These are phyloP conservation scores for Lithosia quadra DNA, from an alignment of 2,888 invertebrate genomes.

Conservation along the genomic window DNA sequence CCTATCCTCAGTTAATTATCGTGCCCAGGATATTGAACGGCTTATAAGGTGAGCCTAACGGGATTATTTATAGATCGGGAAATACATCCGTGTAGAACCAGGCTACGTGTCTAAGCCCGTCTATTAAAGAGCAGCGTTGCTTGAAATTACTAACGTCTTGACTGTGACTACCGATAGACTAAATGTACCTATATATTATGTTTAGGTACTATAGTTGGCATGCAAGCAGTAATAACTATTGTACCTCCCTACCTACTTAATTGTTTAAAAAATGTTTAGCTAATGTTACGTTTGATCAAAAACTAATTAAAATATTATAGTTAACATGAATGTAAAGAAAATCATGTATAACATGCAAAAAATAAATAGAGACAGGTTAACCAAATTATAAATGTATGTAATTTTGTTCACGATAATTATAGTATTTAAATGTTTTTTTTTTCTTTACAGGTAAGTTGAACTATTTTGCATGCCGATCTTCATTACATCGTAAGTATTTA, in stretches of 20 bases:
- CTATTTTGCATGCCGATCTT: neutral
- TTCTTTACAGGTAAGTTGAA: slow-evolving; percentile 21
- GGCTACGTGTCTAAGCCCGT: neutral
- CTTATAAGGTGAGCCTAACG: slow-evolving; percentile 14
- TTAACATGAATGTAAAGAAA: too few relatives aligned
- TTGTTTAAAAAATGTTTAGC: too few relatives aligned
- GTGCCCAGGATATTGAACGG: slow-evolving; percentile 5
- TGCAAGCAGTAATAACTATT: too few relatives aligned
- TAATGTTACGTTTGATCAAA: too few relatives aligned
- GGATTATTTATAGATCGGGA: slow-evolving; percentile 1
- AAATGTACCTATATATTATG: too few relatives aligned
- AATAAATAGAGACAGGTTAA: too few relatives aligned
- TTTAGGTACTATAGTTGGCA: neutral
- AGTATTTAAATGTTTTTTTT: neutral
- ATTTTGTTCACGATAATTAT: neutral
- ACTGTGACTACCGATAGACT: neutral
- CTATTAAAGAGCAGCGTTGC: neutral
- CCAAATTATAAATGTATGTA: too few relatives aligned
- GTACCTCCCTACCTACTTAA: too few relatives aligned
- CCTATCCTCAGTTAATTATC: neutral
- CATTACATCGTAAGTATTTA: slow-evolving; percentile 1
- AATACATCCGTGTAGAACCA: slow-evolving; percentile 12
- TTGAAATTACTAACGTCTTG: neutral
- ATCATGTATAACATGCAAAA: too few relatives aligned
- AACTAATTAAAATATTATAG: too few relatives aligned